These are phyloP conservation scores for Cyanoderma ruficeps DNA, from an alignment of 2,113 vertebrate genomes.

Conservation along the genomic window DNA sequence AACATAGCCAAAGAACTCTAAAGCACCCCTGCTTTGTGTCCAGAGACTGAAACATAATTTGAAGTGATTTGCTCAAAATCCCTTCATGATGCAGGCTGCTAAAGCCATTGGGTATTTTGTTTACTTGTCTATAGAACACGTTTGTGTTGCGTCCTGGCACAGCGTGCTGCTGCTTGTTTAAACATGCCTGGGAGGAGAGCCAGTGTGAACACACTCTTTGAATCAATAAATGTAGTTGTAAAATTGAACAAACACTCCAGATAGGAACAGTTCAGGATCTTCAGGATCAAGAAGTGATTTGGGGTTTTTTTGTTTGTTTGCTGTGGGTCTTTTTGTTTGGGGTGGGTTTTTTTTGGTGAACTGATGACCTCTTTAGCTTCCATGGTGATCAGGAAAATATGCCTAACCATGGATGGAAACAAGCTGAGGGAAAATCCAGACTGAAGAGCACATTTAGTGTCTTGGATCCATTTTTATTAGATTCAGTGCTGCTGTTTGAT, in stretches of 20 bases:
- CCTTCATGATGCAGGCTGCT: background rate
- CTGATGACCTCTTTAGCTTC: background rate
- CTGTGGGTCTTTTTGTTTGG: background rate
- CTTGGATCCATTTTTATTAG: background rate
- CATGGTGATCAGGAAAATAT: background rate
- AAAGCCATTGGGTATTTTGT: constrained; percentile 22
- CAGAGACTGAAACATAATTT: background rate
- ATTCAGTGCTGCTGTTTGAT: background rate
- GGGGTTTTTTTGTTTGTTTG: background rate
- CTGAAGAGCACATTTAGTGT: background rate
- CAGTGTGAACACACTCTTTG: constrained; percentile 23
- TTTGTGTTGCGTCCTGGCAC: constrained; percentile 23
- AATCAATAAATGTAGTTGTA: constrained; percentile 30
- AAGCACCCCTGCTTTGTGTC: constrained; percentile 25
- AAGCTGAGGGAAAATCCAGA: background rate
- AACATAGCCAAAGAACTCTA: background rate
- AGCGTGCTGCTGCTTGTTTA: background rate
- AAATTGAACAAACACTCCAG: background rate
- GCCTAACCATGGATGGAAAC: background rate
- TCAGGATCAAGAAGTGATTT: background rate
- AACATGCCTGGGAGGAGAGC: constrained; percentile 45
- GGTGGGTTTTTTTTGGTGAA: background rate
- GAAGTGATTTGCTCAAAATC: constrained; percentile 36
- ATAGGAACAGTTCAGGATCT: background rate
- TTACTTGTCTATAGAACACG: constrained; percentile 43